Evolutionary conservation across 2,113 vertebrate genomes (phyloP), one percentile per base, ranked within the genome.

Genomic region (Terrapene triunguis): DNA sequence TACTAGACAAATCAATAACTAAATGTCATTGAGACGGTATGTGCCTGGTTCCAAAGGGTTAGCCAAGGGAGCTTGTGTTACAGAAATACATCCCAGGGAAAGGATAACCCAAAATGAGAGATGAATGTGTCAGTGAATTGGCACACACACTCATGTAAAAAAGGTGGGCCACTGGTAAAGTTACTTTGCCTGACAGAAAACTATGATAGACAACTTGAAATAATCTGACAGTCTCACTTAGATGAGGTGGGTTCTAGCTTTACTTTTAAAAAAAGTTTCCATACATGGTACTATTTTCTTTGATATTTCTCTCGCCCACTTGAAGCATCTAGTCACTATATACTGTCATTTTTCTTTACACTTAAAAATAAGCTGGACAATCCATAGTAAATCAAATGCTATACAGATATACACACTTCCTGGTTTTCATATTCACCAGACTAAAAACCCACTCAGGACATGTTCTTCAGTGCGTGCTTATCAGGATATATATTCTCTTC

Each of bases 51-150:
- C 80, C 78, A 87, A 89, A 83, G 57, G 47, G 14, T 79, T 10
- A 72, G 50, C 5, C 81, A 81, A 96, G 57, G 62, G 80, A 88
- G 6, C 80, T 92, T 47, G 22, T 38, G 88, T 50, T 89, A 88
- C 90, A 86, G 22, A 62, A 42, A 89, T 47, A 35, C 82, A 25
- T 47, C 74, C 10, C 47, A 85, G 76, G 8, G 47, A 89, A 90
- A 79, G 82, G 6, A 27, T 50, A 91, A 87, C 27, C 47, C 53
- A 62, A 90, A 94, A 69, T 54, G 38, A 84, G 57, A 48, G 94
- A 86, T 50, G 54, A 93, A 44, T 59, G 25, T 13, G 89, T 25
- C 22, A 44, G 42, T 83, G 29, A 93, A 53, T 48, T 54, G 62
- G 48, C 89, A 87, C 38, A 78, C 19, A 21, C 3, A 85, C 25